Evolutionary conservation across 2,113 vertebrate genomes (phyloP), one percentile per base, ranked within the genome.

Genomic region (Synchiropus splendidus): DNA sequence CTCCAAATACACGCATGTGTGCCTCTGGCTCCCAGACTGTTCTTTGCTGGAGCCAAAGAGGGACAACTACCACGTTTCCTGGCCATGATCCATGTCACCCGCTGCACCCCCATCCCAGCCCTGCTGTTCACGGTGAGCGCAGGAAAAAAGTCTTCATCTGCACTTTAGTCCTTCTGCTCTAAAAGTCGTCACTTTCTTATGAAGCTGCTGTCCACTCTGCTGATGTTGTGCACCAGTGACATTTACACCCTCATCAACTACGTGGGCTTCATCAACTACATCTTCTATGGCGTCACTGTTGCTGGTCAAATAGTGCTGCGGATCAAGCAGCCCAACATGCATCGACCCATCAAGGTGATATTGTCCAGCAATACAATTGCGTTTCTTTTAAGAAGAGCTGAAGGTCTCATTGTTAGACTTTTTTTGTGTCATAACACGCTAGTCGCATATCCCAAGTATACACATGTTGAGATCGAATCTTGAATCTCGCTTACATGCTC

Each of bases 171-270:
- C 21, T 8, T 27, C 8, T 27, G 4, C 21, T 27, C 21, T 27
- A 27, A 27, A 27, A 27, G 21, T 5, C 8, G 21, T 27, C 21
- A 27, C 21, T 27, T 27, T 27, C 9, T 31, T 41, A 17, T 34
- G 2, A 34, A 94, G 92, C 92, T 91, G 39, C 43, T 92, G 30
- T 92, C 91, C 31, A 94, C 91, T 1, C 77, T 94, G 64, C 83
- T 94, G 16, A 94, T 94, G 92, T 80, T 94, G 75, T 90, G 90
- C 75, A 94, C 92, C 60, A 90, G 92, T 4, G 92, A 94, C 78
- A 94, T 94, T 70, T 94, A 94, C 85, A 94, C 92, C 0, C 90
- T 94, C 58, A 94, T 94, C 78, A 94, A 92, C 83, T 94, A 94
- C 0, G 92, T 94, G 48, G 92, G 91, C 40, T 94, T 94, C 78